phyloP scores from a whole-genome alignment of 2,113 vertebrate species.

The Sorex araneus region DNA sequence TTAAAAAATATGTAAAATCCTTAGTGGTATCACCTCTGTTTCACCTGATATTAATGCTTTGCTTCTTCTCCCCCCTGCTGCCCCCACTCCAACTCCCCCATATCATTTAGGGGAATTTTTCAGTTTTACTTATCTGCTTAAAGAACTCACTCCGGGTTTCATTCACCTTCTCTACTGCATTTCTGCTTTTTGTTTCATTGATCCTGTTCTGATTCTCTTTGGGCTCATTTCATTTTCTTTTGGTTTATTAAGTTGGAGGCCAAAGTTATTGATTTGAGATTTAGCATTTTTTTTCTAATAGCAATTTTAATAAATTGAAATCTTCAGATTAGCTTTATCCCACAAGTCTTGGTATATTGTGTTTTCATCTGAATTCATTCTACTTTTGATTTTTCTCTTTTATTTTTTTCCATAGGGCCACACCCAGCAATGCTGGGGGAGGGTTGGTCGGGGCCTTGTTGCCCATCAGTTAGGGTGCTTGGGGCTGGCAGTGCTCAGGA shows the following conservation, averaged over 20 bases:
- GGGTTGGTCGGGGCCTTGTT: too few relatives aligned
- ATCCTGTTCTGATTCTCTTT: slow-evolving; percentile 32
- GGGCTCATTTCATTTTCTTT: background rate
- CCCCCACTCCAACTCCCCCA: background rate
- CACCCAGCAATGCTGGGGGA: too few relatives aligned
- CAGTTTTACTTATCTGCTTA: slow-evolving; percentile 30
- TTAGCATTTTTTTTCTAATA: background rate
- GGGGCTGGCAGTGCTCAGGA: too few relatives aligned
- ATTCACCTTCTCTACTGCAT: background rate
- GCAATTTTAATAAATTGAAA: background rate
- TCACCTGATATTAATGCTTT: slow-evolving; percentile 30
- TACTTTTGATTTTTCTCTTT: background rate
- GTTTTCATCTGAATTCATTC: slow-evolving; percentile 43
- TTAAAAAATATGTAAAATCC: background rate
- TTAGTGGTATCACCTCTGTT: background rate
- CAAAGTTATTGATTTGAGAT: slow-evolving; percentile 27
- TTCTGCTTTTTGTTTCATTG: slow-evolving; percentile 37
- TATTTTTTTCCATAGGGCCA: too few relatives aligned
- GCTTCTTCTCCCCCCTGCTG: background rate
- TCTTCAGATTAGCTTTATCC: too few relatives aligned
- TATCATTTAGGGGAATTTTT: background rate
- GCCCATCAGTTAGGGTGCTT: too few relatives aligned
- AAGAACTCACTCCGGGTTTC: slow-evolving; percentile 9
- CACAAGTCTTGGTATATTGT: background rate
- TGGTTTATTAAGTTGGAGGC: background rate